Evolutionary conservation across 2,888 invertebrate genomes (phyloP).

Genomic region (Ligdia adustata): DNA sequence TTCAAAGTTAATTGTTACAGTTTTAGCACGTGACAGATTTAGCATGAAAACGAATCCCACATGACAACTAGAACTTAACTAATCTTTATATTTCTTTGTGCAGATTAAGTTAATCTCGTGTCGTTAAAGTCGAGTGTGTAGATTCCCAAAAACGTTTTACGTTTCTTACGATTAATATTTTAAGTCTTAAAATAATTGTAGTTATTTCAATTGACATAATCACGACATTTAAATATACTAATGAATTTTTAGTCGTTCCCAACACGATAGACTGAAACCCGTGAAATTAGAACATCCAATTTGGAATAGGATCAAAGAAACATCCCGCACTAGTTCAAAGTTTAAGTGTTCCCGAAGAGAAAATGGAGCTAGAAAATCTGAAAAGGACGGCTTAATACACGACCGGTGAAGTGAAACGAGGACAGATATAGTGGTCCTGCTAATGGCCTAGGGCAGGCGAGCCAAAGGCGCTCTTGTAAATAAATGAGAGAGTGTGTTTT

Average conservation of each 20-base stretch:
- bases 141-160: too few species aligned
- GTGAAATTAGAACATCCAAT: constrained; percentile 29
- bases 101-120: too few species aligned
- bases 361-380: constrained; percentile 58
- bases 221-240: too few species aligned
- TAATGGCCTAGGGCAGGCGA: constrained; percentile 64
- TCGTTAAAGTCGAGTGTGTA: too few species aligned
- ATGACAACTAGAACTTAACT: too few species aligned
- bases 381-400: constrained; percentile 57
- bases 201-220: too few species aligned
- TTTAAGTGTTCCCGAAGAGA: constrained; percentile 62
- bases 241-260: neutral
- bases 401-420: constrained; percentile 45
- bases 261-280: constrained; percentile 12
- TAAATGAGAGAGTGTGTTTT: constrained; percentile 65
- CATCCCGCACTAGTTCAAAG: constrained; percentile 50
- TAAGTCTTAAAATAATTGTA: too few species aligned
- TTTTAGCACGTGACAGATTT: too few species aligned
- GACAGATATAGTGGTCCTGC: constrained; percentile 61
- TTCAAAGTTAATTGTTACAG: too few species aligned
- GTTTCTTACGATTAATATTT: too few species aligned
- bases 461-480: constrained; percentile 69
- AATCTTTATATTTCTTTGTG: too few species aligned
- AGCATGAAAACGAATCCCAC: too few species aligned
- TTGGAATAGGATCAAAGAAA: constrained; percentile 39